Conservation (phyloP, 2,888 invertebrate genomes). For the Standfussiana lucernea region DNA sequence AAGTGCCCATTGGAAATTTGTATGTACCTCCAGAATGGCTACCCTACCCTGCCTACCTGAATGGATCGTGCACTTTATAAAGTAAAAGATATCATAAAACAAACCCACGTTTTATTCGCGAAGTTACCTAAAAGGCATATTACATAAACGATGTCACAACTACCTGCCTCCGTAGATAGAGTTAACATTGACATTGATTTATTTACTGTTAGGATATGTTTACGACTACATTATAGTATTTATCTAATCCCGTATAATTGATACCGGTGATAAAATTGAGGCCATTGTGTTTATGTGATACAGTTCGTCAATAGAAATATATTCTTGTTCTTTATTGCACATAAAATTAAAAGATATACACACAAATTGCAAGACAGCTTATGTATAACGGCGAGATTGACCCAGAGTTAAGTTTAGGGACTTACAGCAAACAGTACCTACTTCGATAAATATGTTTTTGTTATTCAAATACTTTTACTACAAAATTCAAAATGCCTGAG, state of each 20-base stretch:
- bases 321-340: no score
- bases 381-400: no score
- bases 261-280: slow-evolving; percentile 67
- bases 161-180: slow-evolving; percentile 45
- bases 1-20: no score
- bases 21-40: no score
- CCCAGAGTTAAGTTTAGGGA: no score
- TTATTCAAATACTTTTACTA: background rate
- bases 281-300: slow-evolving; percentile 43
- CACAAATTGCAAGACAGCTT: no score
- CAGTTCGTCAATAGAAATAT: slow-evolving; percentile 31
- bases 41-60: no score
- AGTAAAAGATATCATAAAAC: background rate
- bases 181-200: slow-evolving; percentile 68
- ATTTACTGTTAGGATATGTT: slow-evolving; percentile 49
- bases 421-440: no score
- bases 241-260: slow-evolving; percentile 61
- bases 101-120: background rate
- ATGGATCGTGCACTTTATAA: background rate
- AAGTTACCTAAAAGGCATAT: slow-evolving; percentile 7
- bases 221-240: slow-evolving; percentile 53
- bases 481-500: background rate
- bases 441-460: slow-evolving; percentile 11
- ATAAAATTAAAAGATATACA: no score
- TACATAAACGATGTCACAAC: slow-evolving; percentile 43